These are phyloP conservation scores for Helarctos malayanus DNA, from an alignment of 2,797 vertebrate genomes.

Conservation along the genomic window DNA sequence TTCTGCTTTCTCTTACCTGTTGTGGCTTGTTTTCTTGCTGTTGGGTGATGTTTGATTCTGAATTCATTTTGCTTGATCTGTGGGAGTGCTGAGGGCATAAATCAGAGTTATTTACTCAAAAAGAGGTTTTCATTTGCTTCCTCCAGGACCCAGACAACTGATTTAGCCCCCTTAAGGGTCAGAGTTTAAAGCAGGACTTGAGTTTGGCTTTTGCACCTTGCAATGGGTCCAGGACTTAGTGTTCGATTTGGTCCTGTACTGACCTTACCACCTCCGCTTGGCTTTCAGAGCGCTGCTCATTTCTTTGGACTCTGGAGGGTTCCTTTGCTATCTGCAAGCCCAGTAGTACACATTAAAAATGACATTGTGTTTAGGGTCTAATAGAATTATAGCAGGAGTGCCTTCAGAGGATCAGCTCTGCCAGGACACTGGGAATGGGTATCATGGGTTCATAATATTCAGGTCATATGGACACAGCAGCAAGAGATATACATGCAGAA, in stretches of 20 bases:
- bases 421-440: background rate
- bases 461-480: background rate
- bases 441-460: background rate
- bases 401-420: background rate
- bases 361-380: background rate
- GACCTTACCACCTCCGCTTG: background rate
- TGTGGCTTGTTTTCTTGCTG: background rate
- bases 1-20: background rate
- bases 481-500: background rate
- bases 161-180: background rate
- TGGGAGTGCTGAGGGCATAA: background rate
- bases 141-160: background rate
- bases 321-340: background rate
- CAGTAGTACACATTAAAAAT: background rate
- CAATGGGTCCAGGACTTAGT: background rate
- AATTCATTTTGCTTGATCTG: background rate
- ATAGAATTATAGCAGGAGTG: background rate
- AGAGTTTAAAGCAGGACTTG: background rate
- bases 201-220: background rate
- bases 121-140: conserved; percentile 30
- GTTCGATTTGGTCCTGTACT: background rate
- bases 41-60: background rate
- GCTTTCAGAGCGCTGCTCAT: background rate
- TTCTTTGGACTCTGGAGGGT: background rate
- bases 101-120: background rate